These are phyloP conservation scores for Rynchops niger DNA, from an alignment of 2,113 vertebrate species.

Conservation along the genomic window DNA sequence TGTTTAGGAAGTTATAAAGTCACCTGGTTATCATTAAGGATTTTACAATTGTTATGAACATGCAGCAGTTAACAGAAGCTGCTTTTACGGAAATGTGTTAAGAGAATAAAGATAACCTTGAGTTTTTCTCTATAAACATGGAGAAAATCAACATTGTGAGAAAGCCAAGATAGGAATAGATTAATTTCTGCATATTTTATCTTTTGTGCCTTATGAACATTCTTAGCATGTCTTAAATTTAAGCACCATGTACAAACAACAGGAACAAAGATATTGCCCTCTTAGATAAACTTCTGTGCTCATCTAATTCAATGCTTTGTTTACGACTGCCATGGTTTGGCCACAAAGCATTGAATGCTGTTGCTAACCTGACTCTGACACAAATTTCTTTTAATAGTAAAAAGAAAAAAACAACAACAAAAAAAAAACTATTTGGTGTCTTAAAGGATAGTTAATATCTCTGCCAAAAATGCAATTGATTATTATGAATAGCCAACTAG, in stretches of 20 bases:
- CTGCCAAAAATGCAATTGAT: neutral
- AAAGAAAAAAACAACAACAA: neutral
- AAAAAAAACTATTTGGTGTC: neutral
- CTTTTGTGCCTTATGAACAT: neutral
- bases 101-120: neutral
- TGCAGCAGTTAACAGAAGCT: neutral
- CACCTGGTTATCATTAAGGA: neutral
- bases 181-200: neutral
- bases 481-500: neutral
- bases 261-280: neutral
- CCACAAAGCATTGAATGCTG: neutral
- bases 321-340: neutral
- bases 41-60: neutral
- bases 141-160: neutral
- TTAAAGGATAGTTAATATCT: neutral
- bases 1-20: neutral
- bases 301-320: neutral
- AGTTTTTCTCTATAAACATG: neutral
- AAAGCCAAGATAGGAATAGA: neutral
- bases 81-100: neutral
- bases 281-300: neutral
- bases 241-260: neutral
- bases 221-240: neutral
- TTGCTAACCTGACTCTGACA: neutral
- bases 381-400: neutral